These are phyloP conservation scores for Bovichtus variegatus DNA, from an alignment of 2,797 vertebrate genomes.

Conservation along the genomic window DNA sequence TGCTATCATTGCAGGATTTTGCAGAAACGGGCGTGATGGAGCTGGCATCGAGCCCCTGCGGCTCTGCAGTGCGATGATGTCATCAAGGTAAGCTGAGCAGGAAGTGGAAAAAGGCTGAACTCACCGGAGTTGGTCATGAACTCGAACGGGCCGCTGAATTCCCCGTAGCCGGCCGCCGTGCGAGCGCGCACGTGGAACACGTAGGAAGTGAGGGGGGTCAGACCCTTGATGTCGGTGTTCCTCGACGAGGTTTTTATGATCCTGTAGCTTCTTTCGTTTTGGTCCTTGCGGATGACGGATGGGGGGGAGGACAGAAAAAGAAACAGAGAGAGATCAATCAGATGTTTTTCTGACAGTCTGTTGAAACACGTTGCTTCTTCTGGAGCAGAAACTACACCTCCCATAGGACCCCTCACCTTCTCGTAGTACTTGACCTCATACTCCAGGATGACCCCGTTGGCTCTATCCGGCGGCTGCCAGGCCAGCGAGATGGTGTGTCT, in stretches of 20 bases:
- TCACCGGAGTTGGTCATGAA: constrained; percentile 98
- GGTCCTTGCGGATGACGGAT: constrained; percentile 86
- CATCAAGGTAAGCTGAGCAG: not conserved
- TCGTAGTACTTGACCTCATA: constrained; percentile 99
- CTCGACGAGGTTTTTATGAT: constrained; percentile 95
- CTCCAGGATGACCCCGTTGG: constrained; percentile 97
- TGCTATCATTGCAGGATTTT: constrained; percentile 44
- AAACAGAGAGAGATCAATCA: not conserved
- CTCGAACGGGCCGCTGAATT: constrained; percentile 96
- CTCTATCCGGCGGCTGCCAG: constrained; percentile 95
- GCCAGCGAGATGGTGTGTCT: constrained; percentile 94
- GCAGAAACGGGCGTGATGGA: not conserved
- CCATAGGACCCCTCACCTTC: constrained; percentile 86
- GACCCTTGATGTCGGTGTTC: constrained; percentile 93
- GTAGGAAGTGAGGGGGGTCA: constrained; percentile 95
- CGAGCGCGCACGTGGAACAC: constrained; percentile 97
- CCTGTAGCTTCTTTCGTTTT: constrained; percentile 97
- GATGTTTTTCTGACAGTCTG: not conserved
- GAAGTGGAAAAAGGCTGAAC: constrained; percentile 25
- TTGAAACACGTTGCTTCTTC: not conserved
- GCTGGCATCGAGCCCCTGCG: constrained; percentile 2
- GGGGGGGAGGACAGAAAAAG: not conserved
- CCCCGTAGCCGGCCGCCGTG: constrained; percentile 95
- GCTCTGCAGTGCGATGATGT: constrained; percentile 6
- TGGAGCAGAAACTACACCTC: not conserved